Evolutionary conservation across 2,113 vertebrate species (phyloP), one percentile per base, ranked within the genome.

Genomic region (Phyllostomus discolor): DNA sequence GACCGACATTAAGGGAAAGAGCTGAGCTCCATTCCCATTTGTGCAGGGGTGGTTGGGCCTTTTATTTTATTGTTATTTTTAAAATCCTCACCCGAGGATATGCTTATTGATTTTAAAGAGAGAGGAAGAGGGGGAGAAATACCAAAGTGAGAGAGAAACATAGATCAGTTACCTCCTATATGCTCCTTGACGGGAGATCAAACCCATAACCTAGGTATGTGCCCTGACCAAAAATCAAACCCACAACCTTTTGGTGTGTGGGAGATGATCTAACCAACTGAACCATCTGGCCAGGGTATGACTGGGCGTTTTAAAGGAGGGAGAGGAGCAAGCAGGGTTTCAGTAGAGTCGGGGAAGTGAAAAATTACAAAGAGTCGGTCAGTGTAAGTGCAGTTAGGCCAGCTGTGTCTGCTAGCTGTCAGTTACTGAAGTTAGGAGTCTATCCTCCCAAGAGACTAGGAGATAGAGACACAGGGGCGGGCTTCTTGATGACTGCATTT

Each of bases 401-500:
- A 88, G 57, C 50, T 94, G 66, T 73, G 38, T 82, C 73, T 83
- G 62, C 38, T 73, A 46, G n/a, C 88, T 90, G 80, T 64, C n/a
- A 93, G 2, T 91, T 90, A 75, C 4, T 26, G 31, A 95, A 91
- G 33, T 88, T 62, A 81, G 46, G 84, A 87, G 67, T 83, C 50
- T 70, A 26, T 91, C 86, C 46, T 88, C 43, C 76, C 35, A 38
- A 67, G 46, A 82, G 54, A 26, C 81, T 87, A 33, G 35, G 20
- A 90, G 24, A 90, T 38, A 87, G 75, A 94, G 20, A 64, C n/a
- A 41, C 50, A 64, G 59, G 59, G 59, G 24, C 79, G 75, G 41
- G 80, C n/a, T 90, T 92, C 52, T 48, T 92, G 81, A 72, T 22
- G 62, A 86, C 73, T 92, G 79, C 7, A 70, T 94, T 87, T 94